These are phyloP conservation scores for Ctenochaetus hawaiiensis DNA, from an alignment of 2,797 vertebrate species.

Conservation along the genomic window DNA sequence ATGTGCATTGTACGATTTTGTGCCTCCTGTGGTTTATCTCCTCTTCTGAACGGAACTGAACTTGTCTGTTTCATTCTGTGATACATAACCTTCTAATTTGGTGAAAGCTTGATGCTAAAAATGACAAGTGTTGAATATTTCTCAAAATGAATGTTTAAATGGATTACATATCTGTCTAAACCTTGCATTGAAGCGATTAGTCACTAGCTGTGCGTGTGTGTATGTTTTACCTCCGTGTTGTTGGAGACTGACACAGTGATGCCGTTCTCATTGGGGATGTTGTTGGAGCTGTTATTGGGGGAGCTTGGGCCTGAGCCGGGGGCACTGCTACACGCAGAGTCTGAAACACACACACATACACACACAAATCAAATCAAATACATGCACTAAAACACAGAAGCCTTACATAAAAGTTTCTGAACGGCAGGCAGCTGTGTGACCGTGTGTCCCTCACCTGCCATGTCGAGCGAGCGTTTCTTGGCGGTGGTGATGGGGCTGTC, in stretches of 20 bases:
- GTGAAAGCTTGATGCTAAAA: no score
- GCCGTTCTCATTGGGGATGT: conserved; percentile 93
- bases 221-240: conserved; percentile 86
- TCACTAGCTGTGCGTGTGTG: not conserved
- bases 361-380: conserved; percentile 31
- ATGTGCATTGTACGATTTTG: not conserved
- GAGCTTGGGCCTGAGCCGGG: conserved; percentile 97
- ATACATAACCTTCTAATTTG: no score
- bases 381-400: not conserved
- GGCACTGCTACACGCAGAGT: conserved; percentile 95
- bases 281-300: conserved; percentile 96
- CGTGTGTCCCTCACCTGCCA: conserved; percentile 84
- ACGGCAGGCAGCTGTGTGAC: not conserved
- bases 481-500: conserved; percentile 90
- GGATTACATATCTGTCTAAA: not conserved
- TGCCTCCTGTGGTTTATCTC: no score
- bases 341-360: conserved; percentile 74
- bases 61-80: no score
- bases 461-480: conserved; percentile 95
- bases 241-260: conserved; percentile 86
- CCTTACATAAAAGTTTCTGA: not conserved
- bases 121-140: no score
- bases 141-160: no score
- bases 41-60: no score
- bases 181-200: not conserved